Evolutionary conservation across 2,888 invertebrate species (phyloP), one percentile per base, ranked within the genome.

Genomic region (Piscicola geometra): DNA sequence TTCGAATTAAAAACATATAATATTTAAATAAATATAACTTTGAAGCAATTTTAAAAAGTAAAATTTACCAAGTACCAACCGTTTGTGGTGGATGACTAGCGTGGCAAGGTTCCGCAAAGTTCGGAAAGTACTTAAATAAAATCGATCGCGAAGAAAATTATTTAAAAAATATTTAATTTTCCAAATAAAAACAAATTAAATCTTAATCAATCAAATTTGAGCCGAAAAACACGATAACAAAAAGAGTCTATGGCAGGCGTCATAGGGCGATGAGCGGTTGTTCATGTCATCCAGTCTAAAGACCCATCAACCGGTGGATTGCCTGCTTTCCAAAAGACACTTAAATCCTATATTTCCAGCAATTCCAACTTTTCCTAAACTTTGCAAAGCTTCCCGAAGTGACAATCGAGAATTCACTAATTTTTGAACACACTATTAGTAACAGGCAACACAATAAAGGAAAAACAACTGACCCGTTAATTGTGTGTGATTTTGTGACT

Each of bases 191-290:
- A n/a, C 25, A 25, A 56, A 18, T 56, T 56, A 25, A 56, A 18
- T 15, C n/a, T 5, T 5, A 25, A 18, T 18, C 9, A 56, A 21
- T 56, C 60, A 56, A 5, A 25, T 56, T 25, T 56, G n/a, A 41
- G 41, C 41, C 41, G 15, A 41, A 41, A 41, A 56, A 56, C 60
- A 56, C 60, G 60, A 56, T 56, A 56, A 56, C 21, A 21, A 25
- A 56, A 25, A 25, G 60, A 56, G 25, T 56, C n/a, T 3, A 25
- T 18, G 60, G 60, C 60, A 56, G 60, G 60, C 60, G 60, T 56
- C 60, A 56, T 56, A 5, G 60, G n/a, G 25, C 60, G 60, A 56
- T 56, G 60, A 56, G 25, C 60, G 60, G n/a, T 56, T 56, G 60
- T 56, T 56, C 25, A n/a, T 56, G 60, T 56, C 60, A 56, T 56